Evolutionary conservation across 2,113 vertebrate genomes (phyloP), one percentile per base, ranked within the genome.

Genomic region (Corythaixoides concolor): DNA sequence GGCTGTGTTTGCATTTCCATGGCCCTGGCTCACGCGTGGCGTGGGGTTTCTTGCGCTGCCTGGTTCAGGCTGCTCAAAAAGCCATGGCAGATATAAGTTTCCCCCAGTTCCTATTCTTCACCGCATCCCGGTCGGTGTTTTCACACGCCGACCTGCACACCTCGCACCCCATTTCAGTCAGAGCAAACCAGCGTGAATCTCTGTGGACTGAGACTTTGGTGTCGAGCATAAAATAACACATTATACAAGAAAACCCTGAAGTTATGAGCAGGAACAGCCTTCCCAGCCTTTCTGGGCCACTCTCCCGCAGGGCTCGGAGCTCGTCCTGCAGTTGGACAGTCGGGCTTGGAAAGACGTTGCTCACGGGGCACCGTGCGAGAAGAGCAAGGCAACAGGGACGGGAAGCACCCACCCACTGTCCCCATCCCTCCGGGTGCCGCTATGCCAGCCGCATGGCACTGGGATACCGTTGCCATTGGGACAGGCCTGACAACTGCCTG

Each of bases 281-380:
- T 12, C 27, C 19, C 50, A 7, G 15, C 50, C 39, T 23, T 32
- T 9, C 59, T 7, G 41, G 9, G 15, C n/a, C 4, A 15, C 19
- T 68, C 39, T 28, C 32, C 77, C 22, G 21, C 15, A 2, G 6
- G 9, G 64, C 59, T 24, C 59, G 6, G 32, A n/a, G 59, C 55
- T 41, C 50, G 8, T 3, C 27, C 6, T 16, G 10, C 5, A 5
- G 23, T 2, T 0, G 0, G 18, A 17, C 4, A 12, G n/a, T 17
- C 1, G 7, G 63, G 22, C 47, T 79, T 15, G 22, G 16, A 72
- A 63, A 49, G 28, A 27, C 17, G 19, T 39, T 20, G 35, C 93
- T 69, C 24, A 8, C 4, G 3, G 58, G 28, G 41, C 50, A 45
- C 6, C 62, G 37, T 9, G 4, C 1, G 2, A 35, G 22, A 59